Evolutionary conservation across 2,797 vertebrate species (phyloP).

Genomic region (Nothura maculosa): DNA sequence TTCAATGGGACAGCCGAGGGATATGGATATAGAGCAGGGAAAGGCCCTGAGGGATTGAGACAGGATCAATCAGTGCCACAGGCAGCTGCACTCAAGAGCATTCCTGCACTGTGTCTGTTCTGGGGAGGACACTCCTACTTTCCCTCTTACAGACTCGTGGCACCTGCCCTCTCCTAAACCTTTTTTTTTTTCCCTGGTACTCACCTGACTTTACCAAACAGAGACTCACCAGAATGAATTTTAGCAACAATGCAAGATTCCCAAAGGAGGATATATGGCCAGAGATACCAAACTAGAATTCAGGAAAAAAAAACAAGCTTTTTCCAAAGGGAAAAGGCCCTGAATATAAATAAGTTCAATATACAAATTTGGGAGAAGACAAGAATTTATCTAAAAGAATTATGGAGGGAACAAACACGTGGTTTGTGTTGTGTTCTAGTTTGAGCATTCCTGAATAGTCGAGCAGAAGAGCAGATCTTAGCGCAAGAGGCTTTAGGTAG

Average conservation of each 20-base stretch:
- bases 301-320: neutral
- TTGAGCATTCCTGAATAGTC: neutral
- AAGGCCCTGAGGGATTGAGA: neutral
- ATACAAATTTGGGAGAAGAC: neutral
- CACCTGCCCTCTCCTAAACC: neutral
- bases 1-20: neutral
- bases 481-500: neutral
- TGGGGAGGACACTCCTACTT: neutral
- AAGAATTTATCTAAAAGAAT: neutral
- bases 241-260: neutral
- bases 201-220: neutral
- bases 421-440: neutral
- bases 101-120: neutral
- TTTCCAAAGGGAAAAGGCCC: neutral
- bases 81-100: neutral
- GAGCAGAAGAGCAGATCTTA: neutral
- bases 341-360: neutral
- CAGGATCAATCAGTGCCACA: neutral
- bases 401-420: neutral
- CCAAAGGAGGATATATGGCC: neutral
- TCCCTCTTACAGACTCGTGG: neutral
- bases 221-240: neutral
- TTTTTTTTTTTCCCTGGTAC: neutral
- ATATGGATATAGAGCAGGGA: neutral
- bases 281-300: neutral